phyloP scores from a whole-genome alignment of 1,140 invertebrate species.

The Drosophila azteca region DNA sequence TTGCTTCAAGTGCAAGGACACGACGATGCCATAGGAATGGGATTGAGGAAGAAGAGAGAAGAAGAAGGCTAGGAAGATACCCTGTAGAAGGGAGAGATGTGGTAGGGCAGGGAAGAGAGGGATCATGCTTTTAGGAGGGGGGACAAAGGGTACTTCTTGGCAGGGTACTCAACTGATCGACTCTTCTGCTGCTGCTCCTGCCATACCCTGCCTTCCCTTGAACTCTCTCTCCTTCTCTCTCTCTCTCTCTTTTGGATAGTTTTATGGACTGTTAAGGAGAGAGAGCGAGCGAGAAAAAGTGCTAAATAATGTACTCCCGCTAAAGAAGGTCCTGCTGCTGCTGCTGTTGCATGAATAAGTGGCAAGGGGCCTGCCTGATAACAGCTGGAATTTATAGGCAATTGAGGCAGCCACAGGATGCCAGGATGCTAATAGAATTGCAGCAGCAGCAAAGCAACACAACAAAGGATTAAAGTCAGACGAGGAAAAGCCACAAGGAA shows the following conservation, averaged over 20 bases:
- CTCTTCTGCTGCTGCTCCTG: neutral
- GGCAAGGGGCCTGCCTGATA: constrained; percentile 58
- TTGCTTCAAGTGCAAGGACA: constrained; percentile 73
- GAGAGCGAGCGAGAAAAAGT: constrained; percentile 17
- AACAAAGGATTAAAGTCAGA: constrained; percentile 29
- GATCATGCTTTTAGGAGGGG: too few species aligned
- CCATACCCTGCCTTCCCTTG: too few species aligned
- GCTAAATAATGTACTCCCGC: constrained; percentile 57
- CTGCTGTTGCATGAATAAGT: constrained; percentile 62
- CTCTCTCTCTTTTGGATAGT: constrained; percentile 27
- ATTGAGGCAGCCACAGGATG: constrained; percentile 45
- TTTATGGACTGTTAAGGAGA: constrained; percentile 37
- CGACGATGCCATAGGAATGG: constrained; percentile 3
- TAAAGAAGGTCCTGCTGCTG: constrained; percentile 35
- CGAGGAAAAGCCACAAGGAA: neutral
- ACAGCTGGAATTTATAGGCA: constrained; percentile 73
- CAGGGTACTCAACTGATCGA: neutral
- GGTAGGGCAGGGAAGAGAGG: too few species aligned
- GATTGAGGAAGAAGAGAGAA: too few species aligned
- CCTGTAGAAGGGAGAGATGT: too few species aligned
- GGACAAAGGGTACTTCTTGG: too few species aligned
- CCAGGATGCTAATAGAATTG: constrained; percentile 69
- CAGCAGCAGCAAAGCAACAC: constrained; percentile 39
- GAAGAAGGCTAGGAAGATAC: neutral
- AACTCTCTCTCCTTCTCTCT: too few species aligned